Percentiles rank a stretch among this genome's conserved stretches.
These are phyloP conservation scores for Turdus rufiventris DNA, from an alignment of 2,113 vertebrate species.

Conservation along the genomic window DNA sequence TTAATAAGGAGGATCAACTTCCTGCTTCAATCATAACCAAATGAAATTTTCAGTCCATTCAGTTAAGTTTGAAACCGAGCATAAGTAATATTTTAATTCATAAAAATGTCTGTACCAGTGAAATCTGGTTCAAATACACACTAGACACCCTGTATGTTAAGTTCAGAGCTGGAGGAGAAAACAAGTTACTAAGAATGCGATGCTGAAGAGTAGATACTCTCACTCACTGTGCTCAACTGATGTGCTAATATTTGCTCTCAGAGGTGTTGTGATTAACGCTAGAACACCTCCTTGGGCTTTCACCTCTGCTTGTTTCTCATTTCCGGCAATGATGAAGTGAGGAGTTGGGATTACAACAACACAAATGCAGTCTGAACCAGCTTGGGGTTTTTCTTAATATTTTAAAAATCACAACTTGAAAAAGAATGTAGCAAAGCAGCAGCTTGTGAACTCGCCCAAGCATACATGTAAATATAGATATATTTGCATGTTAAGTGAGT, in stretches of 20 bases:
- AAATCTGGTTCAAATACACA: background rate
- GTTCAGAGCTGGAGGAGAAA: background rate
- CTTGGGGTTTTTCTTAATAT: background rate
- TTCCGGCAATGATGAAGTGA: background rate
- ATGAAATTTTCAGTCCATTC: background rate
- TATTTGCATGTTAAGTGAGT: background rate
- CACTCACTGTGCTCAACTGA: background rate
- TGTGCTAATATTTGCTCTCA: background rate
- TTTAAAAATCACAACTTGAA: background rate
- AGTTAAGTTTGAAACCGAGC: background rate
- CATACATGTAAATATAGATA: background rate
- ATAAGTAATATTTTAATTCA: background rate
- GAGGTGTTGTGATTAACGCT: background rate
- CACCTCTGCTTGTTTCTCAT: background rate
- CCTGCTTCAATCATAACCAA: background rate
- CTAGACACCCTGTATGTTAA: background rate
- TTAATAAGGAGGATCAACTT: background rate
- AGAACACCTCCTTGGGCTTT: background rate
- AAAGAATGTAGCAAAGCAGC: background rate
- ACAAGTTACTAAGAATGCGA: background rate
- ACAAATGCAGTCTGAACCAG: background rate
- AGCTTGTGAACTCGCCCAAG: background rate
- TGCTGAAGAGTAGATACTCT: background rate
- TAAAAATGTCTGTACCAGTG: background rate
- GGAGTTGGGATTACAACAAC: background rate